Percentiles rank a stretch among this genome's conserved stretches.
phyloP scores from a whole-genome alignment of 2,113 vertebrate species.

The Pseudorasbora parva region DNA sequence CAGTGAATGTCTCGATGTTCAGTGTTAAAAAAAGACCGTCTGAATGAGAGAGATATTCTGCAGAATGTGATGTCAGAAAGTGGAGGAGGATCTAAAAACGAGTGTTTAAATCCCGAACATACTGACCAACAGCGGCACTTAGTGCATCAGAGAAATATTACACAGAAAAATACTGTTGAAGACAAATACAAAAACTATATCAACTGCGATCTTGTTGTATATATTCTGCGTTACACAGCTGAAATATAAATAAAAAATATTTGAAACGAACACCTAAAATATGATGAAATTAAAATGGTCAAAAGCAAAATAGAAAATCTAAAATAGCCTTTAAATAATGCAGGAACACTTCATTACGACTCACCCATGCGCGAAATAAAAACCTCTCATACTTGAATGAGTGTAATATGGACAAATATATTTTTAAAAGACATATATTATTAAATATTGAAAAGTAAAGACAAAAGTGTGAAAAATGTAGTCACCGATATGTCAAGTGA shows the following conservation, averaged over 20 bases:
- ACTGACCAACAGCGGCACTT: constrained; percentile 87
- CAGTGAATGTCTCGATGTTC: not conserved
- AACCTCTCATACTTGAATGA: not conserved
- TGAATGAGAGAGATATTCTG: not conserved
- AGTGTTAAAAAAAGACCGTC: not conserved
- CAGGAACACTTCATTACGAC: not conserved
- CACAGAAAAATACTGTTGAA: constrained; percentile 65
- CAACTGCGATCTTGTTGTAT: not conserved
- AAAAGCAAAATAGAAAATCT: not conserved
- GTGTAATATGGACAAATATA: not conserved
- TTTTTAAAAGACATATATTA: constrained; percentile 42
- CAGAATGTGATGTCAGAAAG: not conserved
- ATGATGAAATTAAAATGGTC: not conserved
- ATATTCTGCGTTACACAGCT: not conserved
- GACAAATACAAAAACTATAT: not conserved
- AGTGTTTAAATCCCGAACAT: constrained; percentile 19
- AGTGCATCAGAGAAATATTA: constrained; percentile 76
- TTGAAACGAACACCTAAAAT: not conserved
- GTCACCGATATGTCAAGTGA: no score
- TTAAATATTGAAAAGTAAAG: not conserved
- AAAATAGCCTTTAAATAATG: not conserved
- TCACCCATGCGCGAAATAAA: not conserved
- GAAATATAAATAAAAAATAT: not conserved
- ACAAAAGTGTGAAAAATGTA: no score
- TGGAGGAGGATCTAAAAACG: constrained; percentile 14